A percentile compares a stretch with the other conserved stretches of the same genome.
Evolutionary conservation across 2,797 vertebrate species (phyloP).

Genomic region (Malurus leucopterus): DNA sequence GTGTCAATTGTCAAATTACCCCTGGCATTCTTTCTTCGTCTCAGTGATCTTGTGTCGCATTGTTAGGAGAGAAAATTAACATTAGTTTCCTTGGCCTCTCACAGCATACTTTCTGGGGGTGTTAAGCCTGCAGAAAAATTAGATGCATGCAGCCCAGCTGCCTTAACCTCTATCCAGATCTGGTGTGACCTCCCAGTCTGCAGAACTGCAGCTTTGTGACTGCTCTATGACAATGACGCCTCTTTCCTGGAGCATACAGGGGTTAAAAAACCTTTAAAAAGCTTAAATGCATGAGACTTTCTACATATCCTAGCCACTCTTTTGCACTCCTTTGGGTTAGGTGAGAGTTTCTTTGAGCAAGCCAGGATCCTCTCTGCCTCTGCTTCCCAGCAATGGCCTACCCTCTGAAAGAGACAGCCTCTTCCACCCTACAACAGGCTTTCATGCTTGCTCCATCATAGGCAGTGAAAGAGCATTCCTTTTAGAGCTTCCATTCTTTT

Average conservation of each 20-base stretch:
- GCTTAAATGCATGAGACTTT: neutral
- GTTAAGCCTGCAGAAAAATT: neutral
- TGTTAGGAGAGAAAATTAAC: neutral
- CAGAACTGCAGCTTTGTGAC: neutral
- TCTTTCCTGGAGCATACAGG: neutral
- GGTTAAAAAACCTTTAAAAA: neutral
- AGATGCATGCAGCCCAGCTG: neutral
- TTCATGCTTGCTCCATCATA: neutral
- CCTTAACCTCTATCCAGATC: neutral
- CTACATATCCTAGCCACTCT: neutral
- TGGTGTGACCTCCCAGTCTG: neutral
- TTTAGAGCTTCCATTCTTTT: neutral
- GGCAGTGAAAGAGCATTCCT: neutral
- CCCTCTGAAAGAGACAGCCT: neutral
- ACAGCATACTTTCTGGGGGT: neutral
- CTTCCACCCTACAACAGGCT: neutral
- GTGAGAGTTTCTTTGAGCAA: neutral
- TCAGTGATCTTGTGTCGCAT: neutral
- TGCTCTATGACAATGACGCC: neutral
- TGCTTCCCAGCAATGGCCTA: neutral
- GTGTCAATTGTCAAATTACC: conserved; percentile 43
- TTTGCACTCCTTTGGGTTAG: neutral
- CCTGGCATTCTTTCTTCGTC: neutral
- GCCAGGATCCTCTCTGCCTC: neutral
- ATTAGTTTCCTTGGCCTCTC: neutral